Evolutionary conservation across 2,113 vertebrate species (phyloP).

Genomic region (Xiphophorus hellerii): DNA sequence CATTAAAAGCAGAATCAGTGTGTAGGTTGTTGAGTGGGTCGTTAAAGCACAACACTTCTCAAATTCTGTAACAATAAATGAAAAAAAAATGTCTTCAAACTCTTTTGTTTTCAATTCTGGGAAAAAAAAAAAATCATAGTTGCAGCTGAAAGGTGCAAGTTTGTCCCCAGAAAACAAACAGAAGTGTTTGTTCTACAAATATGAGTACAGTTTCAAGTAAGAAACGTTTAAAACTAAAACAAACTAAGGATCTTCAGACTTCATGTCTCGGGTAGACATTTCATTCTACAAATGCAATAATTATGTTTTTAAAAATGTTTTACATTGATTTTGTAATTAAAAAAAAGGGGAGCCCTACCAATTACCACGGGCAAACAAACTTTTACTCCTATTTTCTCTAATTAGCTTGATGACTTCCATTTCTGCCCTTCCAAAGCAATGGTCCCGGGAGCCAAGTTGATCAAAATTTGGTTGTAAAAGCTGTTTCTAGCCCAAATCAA

Average conservation of each 20-base stretch:
- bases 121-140: too few species aligned
- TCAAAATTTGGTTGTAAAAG: conserved; percentile 14
- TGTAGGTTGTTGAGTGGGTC: too few species aligned
- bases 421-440: conserved; percentile 7
- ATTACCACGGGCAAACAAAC: conserved; percentile 19
- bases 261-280: neutral
- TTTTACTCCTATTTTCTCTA: conserved; percentile 16
- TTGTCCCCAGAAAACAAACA: too few species aligned
- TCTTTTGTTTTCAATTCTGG: too few species aligned
- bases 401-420: conserved; percentile 38
- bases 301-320: neutral
- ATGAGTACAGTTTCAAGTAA: neutral
- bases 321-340: conserved; percentile 31
- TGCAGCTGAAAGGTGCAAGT: too few species aligned
- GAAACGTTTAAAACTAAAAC: neutral
- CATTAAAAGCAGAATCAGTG: too few species aligned
- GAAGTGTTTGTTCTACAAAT: neutral
- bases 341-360: neutral
- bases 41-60: too few species aligned
- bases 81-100: too few species aligned
- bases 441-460: conserved; percentile 2
- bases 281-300: conserved; percentile 34
- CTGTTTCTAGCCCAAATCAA: conserved; percentile 13
- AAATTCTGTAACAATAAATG: too few species aligned
- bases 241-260: neutral